Base-by-base conservation (phyloP, 2,888 invertebrate genomes). In the Urechis unicinctus region DNA sequence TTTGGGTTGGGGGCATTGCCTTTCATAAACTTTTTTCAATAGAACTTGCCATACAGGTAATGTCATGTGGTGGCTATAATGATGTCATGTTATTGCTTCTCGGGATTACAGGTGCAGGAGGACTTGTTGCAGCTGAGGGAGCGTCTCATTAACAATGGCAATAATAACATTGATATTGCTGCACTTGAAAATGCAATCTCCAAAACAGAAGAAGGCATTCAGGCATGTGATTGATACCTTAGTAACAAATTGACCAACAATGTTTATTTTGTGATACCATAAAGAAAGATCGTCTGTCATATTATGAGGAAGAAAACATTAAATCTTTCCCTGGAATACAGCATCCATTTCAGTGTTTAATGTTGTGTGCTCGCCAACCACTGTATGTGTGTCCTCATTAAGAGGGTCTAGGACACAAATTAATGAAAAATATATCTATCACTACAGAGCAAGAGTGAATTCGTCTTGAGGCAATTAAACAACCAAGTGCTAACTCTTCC, bases 81-180 rank as follows among this genome's bases (percentile, higher is more conserved):
- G 13, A 48, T n/a, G 21, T 9, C 4, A 48, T 48, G 24, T 30
- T 1, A 21, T 26, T 6, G 17, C n/a, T 36, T 50, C 13, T n/a
- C n/a, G n/a, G n/a, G n/a, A n/a, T 46, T 41, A 55, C 52, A 76
- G 76, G 75, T 74, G 21, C 75, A 75, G 53, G 74, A 74, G 55
- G 75, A 76, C 55, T 59, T 76, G 24, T 61, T 68, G 28, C 68
- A 69, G 53, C 61, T 76, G 28, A 60, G 69, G 30, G 71, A 73
- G 45, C 66, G 68, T 42, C 58, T 74, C 43, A 48, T 68, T 25
- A 64, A 71, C 50, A 65, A 64, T 36, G 66, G 67, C 62, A 21
- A 26, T 17, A 44, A 47, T 13, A 59, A 56, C 3, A 66, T 74
- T 51, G 71, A 67, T 53, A 63, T 73, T n/a, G 57, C 68, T 24